Base-by-base conservation (phyloP, 2,113 vertebrate species). In the Phylloscopus trochilus region DNA sequence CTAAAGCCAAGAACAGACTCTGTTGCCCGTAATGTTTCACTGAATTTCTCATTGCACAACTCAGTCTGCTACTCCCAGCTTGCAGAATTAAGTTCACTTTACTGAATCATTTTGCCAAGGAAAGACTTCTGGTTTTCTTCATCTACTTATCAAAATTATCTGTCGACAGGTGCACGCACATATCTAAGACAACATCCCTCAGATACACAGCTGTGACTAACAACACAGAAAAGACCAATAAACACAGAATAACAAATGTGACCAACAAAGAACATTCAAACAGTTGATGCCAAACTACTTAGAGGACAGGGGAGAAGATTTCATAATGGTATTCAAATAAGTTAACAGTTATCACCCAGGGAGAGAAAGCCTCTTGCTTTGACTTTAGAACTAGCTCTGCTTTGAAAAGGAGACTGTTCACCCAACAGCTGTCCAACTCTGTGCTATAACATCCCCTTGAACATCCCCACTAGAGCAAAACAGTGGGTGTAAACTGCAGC, bases 31-130 rank as follows among this genome's bases (percentile, higher is more conserved):
- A 67, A 78, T 70, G 47, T 89, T 84, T 79, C 73, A 64, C 20
- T 84, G 46, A 46, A 49, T 41, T 87, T 89, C 39, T 47, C 33
- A 23, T 51, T 41, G 39, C 14, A 52, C 74, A 84, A 55, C 7
- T 75, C 55, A 67, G 59, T 72, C 52, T 81, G 52, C 75, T 78
- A 55, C 81, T 95, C 56, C 16, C 39, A 63, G 41, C 52, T 55
- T 64, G 35, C 15, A 55, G 84, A 92, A 92, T 89, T 81, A 91
- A 63, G 39, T 55, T 74, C 44, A 51, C 14, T 87, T 84, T 68
- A 78, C 39, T 5, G 3, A 84, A 87, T 47, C 16, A 55, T 72
- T 87, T 92, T 68, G 39, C 60, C 52, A 47, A 55, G 18, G 39
- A 82, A 91, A 81, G 14, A 39, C 39, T 66, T 86, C 44, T 83